These are phyloP conservation scores for Tetramorium simillimum DNA, from an alignment of 1,140 invertebrate genomes.

Conservation along the genomic window DNA sequence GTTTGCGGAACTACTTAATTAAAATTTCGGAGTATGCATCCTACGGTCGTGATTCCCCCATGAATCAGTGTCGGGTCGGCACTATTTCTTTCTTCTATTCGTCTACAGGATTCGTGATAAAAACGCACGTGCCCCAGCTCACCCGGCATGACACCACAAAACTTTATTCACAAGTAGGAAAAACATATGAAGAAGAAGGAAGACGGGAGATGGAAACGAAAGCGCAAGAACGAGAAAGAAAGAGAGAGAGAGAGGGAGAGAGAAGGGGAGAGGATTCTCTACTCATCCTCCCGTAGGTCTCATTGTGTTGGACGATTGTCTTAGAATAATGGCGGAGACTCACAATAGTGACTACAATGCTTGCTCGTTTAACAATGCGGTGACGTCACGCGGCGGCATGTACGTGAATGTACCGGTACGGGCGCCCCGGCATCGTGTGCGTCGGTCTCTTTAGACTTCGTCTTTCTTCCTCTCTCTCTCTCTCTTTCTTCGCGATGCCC, in stretches of 20 bases:
- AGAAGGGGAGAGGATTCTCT: constrained; percentile 81
- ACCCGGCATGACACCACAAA: constrained; percentile 33
- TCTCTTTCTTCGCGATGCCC: constrained; percentile 56
- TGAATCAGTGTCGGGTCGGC: neutral
- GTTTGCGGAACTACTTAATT: neutral
- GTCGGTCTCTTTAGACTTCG: constrained; percentile 80
- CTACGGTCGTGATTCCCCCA: neutral
- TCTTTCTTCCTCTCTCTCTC: constrained; percentile 63
- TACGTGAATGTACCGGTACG: constrained; percentile 83
- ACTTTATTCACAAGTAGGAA: constrained; percentile 66
- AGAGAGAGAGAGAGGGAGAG: constrained; percentile 6
- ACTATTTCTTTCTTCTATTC: neutral
- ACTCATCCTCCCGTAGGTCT: constrained; percentile 85
- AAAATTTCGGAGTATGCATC: neutral
- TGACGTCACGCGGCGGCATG: constrained; percentile 84
- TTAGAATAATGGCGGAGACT: constrained; percentile 86
- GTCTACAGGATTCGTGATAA: constrained; percentile 7
- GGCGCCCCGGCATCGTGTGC: constrained; percentile 80
- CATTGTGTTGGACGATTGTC: constrained; percentile 86
- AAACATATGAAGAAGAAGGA: constrained; percentile 67
- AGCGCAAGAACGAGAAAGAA: constrained; percentile 41
- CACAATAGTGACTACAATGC: constrained; percentile 86
- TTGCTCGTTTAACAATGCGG: constrained; percentile 86
- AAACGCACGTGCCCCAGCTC: constrained; percentile 43
- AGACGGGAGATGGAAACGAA: constrained; percentile 47